Evolutionary conservation across 2,888 invertebrate genomes (phyloP), one percentile per base, ranked within the genome.

Genomic region (Eilema griseolum): DNA sequence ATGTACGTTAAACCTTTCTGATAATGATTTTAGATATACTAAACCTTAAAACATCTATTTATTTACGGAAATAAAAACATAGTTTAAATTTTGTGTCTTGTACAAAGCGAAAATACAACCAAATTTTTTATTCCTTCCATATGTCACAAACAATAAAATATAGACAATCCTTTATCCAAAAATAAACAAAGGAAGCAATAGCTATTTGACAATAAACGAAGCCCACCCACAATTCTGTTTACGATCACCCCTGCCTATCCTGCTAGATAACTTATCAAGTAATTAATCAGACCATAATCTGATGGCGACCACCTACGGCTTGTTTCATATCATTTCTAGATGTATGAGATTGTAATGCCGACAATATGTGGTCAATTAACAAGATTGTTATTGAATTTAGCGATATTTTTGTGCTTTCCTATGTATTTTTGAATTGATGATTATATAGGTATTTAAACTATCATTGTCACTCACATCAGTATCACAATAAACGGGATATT

Each of bases 281-380:
- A 77, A 81, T 81, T 81, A 81, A 81, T 81, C 81, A 81, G 73
- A 61, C 69, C 62, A 83, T 72, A 73, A 75, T 81, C 78, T 61
- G 65, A 70, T 57, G 64, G 69, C 70, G 81, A 75, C 79, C 83
- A 81, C 81, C 83, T 68, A 77, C 73, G 69, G 52, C 68, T 73
- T 46, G 70, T 66, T 68, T 61, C 33, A 67, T 71, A 59, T 56
- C 66, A 20, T 66, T 37, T 66, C 59, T 64, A 64, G 64, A 68
- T 71, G 33, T 24, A 46, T 33, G 52, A 63, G 68, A 70, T 64
- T 68, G 61, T 46, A 24, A 37, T 62, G 46, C 37, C 24, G 62
- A 60, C 37, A 66, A 61, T 66, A 31, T 23, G 16, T 56, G 10
- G 52, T 28, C 52, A 31, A 65, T 65, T 59, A 59, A 59, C 59